A percentile compares a stretch with the other conserved stretches of the same genome.
These are phyloP conservation scores for Passerina amoena DNA, from an alignment of 2,113 vertebrate species.

Conservation along the genomic window DNA sequence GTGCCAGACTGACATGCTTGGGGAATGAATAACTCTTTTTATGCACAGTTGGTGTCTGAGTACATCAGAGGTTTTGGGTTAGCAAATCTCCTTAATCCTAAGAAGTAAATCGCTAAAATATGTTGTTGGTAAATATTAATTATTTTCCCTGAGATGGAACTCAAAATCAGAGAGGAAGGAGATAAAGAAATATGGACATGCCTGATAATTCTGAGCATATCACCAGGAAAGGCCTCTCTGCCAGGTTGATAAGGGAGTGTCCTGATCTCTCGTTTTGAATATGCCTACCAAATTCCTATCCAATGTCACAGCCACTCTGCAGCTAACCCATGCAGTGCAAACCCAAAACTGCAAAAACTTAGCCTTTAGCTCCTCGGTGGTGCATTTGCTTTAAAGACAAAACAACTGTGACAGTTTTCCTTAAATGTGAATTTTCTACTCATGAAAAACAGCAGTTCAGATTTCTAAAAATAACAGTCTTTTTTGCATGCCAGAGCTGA, in stretches of 20 bases:
- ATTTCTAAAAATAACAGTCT: slow-evolving; percentile 6
- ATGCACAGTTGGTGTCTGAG: background rate
- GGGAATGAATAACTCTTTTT: background rate
- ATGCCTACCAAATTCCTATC: background rate
- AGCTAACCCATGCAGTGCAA: background rate
- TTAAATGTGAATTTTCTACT: background rate
- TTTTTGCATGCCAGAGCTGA: background rate
- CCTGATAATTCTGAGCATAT: background rate
- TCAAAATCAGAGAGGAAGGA: background rate
- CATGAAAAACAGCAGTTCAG: background rate
- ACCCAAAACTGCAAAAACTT: background rate
- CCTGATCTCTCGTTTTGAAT: background rate
- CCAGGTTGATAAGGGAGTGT: background rate
- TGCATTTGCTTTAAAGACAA: background rate
- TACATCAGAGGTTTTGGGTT: background rate
- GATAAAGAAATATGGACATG: background rate
- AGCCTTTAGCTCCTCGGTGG: background rate
- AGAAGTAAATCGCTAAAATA: background rate
- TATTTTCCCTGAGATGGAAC: background rate
- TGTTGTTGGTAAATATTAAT: background rate
- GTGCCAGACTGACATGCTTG: background rate
- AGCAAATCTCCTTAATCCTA: background rate
- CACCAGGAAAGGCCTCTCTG: background rate
- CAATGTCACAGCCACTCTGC: background rate
- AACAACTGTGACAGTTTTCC: background rate